Base-by-base conservation (phyloP, 2,113 vertebrate genomes). In the Chrysemys picta region DNA sequence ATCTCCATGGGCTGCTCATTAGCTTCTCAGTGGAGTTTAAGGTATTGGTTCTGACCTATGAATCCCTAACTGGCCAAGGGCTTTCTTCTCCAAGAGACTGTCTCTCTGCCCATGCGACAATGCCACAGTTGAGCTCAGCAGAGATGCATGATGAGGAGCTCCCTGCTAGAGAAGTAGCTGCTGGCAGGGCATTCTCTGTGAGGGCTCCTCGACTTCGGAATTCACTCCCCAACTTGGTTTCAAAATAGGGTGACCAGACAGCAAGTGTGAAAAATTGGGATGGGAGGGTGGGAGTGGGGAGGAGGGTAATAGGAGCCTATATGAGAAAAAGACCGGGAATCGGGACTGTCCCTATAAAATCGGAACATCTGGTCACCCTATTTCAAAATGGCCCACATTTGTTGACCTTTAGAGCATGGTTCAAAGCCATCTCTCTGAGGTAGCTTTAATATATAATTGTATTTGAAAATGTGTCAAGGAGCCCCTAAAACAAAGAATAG, bases 61-160 rank as follows among this genome's bases (percentile, higher is more conserved):
- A 12, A 76, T 69, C 38, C 10, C 72, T 76, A 76, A 76, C 42
- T 76, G 22, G 25, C 45, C 24, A 7, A 56, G 14, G n/a, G 38
- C 38, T 29, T 53, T 78, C 50, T 80, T 72, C 3, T 9, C 29
- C 57, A 42, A 35, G 56, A 59, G 69, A 93, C 22, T 12, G 3
- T 5, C 50, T 56, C n/a, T 25, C 81, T 19, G 19, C 21, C 69
- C 45, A 29, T 2, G 0, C 0, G 3, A 53, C 25, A n/a, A 3
- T 27, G 27, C 10, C 42, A 38, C 45, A 84, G 25, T 31, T 56
- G 57, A 84, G 89, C 53, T 38, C n/a, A 45, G 38, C 82, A 56
- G 80, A 79, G 16, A 56, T 0, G 2, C 1, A 25, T 2, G 49
- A 42, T 80, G 84, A 49, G 62, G 38, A 80, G 29, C 21, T 10